A percentile compares a stretch with the other conserved stretches of the same genome.
phyloP scores from a whole-genome alignment of 2,888 invertebrate genomes.

The Buathra laborator region DNA sequence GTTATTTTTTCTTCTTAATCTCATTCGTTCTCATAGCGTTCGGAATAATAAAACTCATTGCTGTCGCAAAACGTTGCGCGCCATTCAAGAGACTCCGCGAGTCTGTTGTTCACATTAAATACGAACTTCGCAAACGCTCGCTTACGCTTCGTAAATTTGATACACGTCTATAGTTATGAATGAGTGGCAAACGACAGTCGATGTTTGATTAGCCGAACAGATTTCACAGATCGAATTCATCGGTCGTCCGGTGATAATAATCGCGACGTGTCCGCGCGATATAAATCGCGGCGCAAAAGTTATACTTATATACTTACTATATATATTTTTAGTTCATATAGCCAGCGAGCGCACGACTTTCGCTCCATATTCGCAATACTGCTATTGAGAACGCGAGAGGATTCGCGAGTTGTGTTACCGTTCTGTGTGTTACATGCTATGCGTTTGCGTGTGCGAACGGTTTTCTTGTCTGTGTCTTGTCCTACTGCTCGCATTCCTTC shows the following conservation, averaged over 20 bases:
- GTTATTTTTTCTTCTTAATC: background rate
- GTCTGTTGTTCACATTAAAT: background rate
- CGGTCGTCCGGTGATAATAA: conserved; percentile 17
- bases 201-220: background rate
- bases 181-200: conserved; percentile 1
- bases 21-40: background rate
- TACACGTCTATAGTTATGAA: background rate
- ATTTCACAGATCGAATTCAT: conserved; percentile 11
- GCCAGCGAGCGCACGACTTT: conserved; percentile 53
- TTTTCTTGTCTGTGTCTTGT: conserved; percentile 60
- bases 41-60: background rate
- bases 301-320: too few species aligned
- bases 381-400: conserved; percentile 64
- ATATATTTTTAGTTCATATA: conserved; percentile 36
- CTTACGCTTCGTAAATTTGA: background rate
- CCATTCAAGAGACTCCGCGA: background rate
- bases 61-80: background rate
- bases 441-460: background rate
- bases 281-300: conserved; percentile 19
- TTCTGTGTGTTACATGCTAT: background rate
- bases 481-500: conserved; percentile 73
- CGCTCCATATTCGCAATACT: conserved; percentile 64
- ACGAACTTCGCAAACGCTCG: background rate
- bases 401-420: conserved; percentile 51
- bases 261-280: conserved; percentile 27